Evolutionary conservation across 64 coral and sea anemone genomes (phyloP).

Genomic region (Montipora foliosa): DNA sequence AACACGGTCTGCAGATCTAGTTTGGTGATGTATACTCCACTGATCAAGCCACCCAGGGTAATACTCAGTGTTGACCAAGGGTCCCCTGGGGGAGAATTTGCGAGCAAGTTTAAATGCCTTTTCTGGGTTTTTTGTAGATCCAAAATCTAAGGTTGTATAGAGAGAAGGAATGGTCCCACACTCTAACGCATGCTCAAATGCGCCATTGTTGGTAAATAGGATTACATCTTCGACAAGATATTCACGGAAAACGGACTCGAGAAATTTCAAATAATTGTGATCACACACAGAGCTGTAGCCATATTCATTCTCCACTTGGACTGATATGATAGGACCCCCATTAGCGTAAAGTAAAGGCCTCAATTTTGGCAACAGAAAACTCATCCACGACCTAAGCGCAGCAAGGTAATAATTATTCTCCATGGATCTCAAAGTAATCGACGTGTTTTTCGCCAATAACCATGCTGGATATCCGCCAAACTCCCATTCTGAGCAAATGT

Average conservation of each 20-base stretch:
- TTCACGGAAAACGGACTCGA: conserved; percentile 75
- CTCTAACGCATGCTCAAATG: conserved; percentile 8
- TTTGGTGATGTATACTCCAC: conserved; percentile 83
- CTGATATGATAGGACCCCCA: conserved; percentile 85
- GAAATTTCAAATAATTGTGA: conserved; percentile 71
- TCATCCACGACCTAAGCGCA: conserved; percentile 90
- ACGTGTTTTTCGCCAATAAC: conserved; percentile 85
- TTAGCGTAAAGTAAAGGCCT: conserved; percentile 81
- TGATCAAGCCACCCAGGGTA: conserved; percentile 96
- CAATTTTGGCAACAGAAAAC: conserved; percentile 85
- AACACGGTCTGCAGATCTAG: conserved; percentile 45
- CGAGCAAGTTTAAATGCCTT: conserved; percentile 74
- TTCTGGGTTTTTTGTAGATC: conserved; percentile 56
- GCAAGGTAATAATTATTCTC: conserved; percentile 76
- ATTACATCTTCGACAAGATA: conserved; percentile 79
- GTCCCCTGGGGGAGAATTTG: conserved; percentile 79
- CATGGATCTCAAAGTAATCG: conserved; percentile 73
- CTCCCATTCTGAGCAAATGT: conserved; percentile 98
- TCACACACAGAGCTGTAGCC: conserved; percentile 74
- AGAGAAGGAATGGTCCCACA: conserved; percentile 91
- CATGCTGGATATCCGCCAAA: conserved; percentile 95
- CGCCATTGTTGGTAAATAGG: conserved; percentile 82
- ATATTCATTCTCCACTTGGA: conserved; percentile 95
- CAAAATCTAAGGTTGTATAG: conserved; percentile 84
- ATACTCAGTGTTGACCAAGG: conserved; percentile 90